Evolutionary conservation across 2,113 vertebrate genomes (phyloP), one percentile per base, ranked within the genome.

Genomic region (Rhegmatorhina hoffmannsi): DNA sequence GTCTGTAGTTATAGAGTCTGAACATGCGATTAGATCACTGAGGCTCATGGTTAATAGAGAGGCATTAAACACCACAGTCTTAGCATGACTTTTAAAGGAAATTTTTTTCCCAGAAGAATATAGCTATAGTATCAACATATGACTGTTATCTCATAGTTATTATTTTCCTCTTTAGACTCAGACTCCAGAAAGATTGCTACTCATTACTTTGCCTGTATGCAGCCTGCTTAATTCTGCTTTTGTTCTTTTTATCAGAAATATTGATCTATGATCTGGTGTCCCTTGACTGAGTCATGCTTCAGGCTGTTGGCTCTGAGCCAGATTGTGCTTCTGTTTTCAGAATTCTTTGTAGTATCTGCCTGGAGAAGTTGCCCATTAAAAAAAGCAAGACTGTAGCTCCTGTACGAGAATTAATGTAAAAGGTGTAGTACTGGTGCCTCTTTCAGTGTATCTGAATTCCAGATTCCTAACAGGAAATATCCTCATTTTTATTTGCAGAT

Each of bases 321-420:
- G 60, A 81, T 38, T 87, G 79, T 90, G 31, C 47, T 95, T 86
- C 29, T 92, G 72, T 21, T 70, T 88, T 90, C 69, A 58, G n/a
- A 90, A 80, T 74, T 90, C 63, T 94, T 93, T 94, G 34, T 67
- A 84, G 88, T 78, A 68, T 64, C 53, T 93, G 25, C 85, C 68
- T 86, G 66, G 52, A 84, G 88, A 52, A 53, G 62, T 90, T 40
- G 87, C 16, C 31, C 60, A 31, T 59, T 89, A 55, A 1, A 93
- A 94, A 87, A 59, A 1, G 0, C 36, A 87, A 55, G 52, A 70
- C 25, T 1, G 1, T 52, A 78, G 40, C 40, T 96, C 23, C 60
- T 78, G 28, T 79, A 43, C 6, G 24, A 86, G 13, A 40, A 56
- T 19, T 36, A 52, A 36, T 9, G 29, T 81, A 66, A 88, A 74